Conservation (phyloP, 92 coral and sea anemone species). For the Palythoa grandis region DNA sequence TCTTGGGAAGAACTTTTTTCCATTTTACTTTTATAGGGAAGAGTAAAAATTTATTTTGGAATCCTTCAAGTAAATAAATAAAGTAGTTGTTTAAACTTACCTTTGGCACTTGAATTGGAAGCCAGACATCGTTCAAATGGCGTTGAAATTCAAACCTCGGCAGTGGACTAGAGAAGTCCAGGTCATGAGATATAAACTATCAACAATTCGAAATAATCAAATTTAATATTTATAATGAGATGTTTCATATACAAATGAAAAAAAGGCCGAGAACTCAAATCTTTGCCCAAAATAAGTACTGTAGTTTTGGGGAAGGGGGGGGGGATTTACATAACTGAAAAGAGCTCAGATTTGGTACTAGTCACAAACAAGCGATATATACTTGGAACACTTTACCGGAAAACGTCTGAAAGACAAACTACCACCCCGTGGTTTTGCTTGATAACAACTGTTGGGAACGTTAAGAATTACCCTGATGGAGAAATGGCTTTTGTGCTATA, state of each 20-base stretch:
- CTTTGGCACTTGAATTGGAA: constrained; percentile 90
- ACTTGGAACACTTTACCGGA: too few species aligned
- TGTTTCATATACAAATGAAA: neutral
- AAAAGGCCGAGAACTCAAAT: neutral
- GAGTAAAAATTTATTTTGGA: neutral
- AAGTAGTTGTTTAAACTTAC: constrained; percentile 37
- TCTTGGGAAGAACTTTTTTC: neutral
- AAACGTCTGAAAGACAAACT: too few species aligned
- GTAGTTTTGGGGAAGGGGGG: too few species aligned
- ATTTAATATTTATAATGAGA: neutral
- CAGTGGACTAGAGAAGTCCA: constrained; percentile 86
- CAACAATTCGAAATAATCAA: neutral
- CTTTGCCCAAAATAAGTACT: neutral
- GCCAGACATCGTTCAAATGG: constrained; percentile 82
- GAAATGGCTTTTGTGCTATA: too few species aligned
- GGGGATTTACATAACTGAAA: too few species aligned
- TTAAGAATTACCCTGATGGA: too few species aligned
- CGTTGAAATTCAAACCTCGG: constrained; percentile 91
- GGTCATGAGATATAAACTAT: constrained; percentile 85
- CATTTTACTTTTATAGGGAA: neutral
- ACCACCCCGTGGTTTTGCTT: too few species aligned
- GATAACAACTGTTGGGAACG: too few species aligned
- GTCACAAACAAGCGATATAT: too few species aligned
- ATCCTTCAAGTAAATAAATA: neutral
- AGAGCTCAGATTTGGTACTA: too few species aligned